These are phyloP conservation scores for Zygothrica quintamaculata DNA, from an alignment of 2,888 invertebrate genomes.

Conservation along the genomic window DNA sequence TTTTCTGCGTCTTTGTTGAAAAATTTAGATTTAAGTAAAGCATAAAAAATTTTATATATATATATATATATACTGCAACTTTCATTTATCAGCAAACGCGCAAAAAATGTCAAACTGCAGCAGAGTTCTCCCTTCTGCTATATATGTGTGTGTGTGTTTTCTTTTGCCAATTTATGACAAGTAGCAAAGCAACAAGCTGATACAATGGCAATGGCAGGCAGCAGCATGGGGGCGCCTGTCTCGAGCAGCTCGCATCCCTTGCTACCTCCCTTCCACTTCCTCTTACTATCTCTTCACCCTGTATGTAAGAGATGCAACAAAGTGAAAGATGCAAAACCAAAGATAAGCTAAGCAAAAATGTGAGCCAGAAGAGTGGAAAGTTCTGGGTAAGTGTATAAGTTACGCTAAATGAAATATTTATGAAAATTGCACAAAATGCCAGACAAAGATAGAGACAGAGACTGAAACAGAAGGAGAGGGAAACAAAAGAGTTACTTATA, in stretches of 20 bases:
- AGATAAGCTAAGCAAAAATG: constrained; percentile 60
- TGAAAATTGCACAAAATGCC: constrained; percentile 70
- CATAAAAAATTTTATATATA: constrained; percentile 6
- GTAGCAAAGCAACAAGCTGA: constrained; percentile 60
- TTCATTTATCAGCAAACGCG: constrained; percentile 40
- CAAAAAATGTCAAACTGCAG: constrained; percentile 58
- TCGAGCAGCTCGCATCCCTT: too few relatives aligned
- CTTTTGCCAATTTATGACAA: constrained; percentile 75
- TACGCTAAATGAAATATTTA: constrained; percentile 78
- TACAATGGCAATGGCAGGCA: constrained; percentile 18
- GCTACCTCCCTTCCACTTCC: too few relatives aligned
- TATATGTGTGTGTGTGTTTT: constrained; percentile 23
- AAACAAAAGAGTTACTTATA: too few relatives aligned
- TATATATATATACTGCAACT: background rate
- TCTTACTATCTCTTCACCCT: too few relatives aligned
- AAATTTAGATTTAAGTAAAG: constrained; percentile 25
- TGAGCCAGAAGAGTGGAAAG: constrained; percentile 47
- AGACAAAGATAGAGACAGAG: background rate
- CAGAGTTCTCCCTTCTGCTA: constrained; percentile 21
- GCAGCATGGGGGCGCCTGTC: too few relatives aligned
- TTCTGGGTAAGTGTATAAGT: constrained; percentile 64
- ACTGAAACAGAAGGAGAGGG: background rate
- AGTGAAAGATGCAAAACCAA: constrained; percentile 60
- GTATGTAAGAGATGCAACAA: constrained; percentile 38
- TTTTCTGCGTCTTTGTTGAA: constrained; percentile 12